These are phyloP conservation scores for Rhinella marina DNA, from an alignment of 2,797 vertebrate genomes.

Conservation along the genomic window DNA sequence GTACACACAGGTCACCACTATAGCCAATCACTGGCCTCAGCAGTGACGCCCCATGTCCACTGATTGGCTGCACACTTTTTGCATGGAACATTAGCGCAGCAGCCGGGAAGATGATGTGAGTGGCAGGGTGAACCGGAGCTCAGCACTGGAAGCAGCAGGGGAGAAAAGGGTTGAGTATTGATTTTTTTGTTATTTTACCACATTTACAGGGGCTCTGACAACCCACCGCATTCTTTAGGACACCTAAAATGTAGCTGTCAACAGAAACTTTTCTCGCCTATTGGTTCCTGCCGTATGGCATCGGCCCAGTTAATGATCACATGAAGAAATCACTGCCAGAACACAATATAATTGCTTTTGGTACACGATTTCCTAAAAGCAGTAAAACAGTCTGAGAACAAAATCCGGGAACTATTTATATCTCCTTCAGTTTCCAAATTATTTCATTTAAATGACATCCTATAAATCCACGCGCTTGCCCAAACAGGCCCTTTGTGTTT, in stretches of 20 bases:
- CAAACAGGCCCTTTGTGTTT: slow-evolving; percentile 53
- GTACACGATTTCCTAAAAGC: slow-evolving; percentile 16
- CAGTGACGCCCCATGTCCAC: too few species aligned
- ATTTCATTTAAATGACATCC: slow-evolving; percentile 48
- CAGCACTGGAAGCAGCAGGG: too few species aligned
- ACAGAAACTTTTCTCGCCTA: background rate
- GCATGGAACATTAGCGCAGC: too few species aligned
- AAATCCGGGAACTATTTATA: slow-evolving; percentile 28
- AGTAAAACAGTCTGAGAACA: slow-evolving; percentile 12
- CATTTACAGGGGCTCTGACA: too few species aligned
- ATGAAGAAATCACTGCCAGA: background rate
- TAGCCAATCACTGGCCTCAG: too few species aligned
- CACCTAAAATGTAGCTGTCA: background rate
- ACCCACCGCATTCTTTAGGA: background rate
- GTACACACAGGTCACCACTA: too few species aligned
- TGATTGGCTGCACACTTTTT: too few species aligned
- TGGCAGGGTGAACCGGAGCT: too few species aligned
- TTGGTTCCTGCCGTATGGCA: background rate
- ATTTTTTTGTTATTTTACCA: too few species aligned
- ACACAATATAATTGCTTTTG: slow-evolving; percentile 10
- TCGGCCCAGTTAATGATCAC: background rate
- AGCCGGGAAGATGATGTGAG: too few species aligned
- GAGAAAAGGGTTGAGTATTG: too few species aligned
- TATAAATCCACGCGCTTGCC: slow-evolving; percentile 37
- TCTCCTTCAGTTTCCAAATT: slow-evolving; percentile 42